Percentiles rank a stretch among this genome's conserved stretches.
phyloP scores from a whole-genome alignment of 2,113 vertebrate genomes.

The Mesocricetus auratus region DNA sequence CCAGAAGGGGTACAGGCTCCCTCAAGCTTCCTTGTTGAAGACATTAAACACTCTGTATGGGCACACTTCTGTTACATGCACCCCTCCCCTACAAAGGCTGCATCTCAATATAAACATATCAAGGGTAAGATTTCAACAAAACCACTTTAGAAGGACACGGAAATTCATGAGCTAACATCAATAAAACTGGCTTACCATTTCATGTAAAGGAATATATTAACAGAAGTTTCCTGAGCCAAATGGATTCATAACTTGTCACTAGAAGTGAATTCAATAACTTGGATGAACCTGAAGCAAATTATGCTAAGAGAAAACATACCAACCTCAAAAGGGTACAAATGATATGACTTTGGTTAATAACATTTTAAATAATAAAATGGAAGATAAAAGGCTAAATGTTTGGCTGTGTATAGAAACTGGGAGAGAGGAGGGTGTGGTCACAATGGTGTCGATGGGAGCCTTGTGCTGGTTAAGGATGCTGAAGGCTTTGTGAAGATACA shows the following conservation, averaged over 20 bases:
- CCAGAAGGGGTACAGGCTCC: not conserved
- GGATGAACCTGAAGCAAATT: not conserved
- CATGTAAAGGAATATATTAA: not conserved
- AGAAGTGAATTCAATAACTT: slow-evolving; percentile 10
- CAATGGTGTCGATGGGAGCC: accelerated
- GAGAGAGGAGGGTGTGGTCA: not conserved
- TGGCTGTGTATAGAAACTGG: not conserved
- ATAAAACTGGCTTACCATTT: slow-evolving; percentile 14
- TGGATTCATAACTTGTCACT: not conserved
- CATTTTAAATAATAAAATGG: slow-evolving; percentile 37
- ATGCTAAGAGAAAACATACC: not conserved
- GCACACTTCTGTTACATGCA: too few relatives aligned
- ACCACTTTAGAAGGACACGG: not conserved
- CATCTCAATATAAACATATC: not conserved
- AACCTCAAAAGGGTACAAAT: not conserved
- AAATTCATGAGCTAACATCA: not conserved
- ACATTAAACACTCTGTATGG: not conserved
- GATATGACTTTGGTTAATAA: not conserved
- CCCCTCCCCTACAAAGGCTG: too few relatives aligned
- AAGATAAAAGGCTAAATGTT: not conserved
- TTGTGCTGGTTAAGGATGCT: not conserved
- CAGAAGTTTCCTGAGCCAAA: slow-evolving; percentile 14
- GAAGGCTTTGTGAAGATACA: not conserved
- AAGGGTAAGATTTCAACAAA: not conserved
- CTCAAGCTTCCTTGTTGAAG: not conserved